Evolutionary conservation across 2,113 vertebrate species (phyloP), one percentile per base, ranked within the genome.

Genomic region (Calonectris borealis): DNA sequence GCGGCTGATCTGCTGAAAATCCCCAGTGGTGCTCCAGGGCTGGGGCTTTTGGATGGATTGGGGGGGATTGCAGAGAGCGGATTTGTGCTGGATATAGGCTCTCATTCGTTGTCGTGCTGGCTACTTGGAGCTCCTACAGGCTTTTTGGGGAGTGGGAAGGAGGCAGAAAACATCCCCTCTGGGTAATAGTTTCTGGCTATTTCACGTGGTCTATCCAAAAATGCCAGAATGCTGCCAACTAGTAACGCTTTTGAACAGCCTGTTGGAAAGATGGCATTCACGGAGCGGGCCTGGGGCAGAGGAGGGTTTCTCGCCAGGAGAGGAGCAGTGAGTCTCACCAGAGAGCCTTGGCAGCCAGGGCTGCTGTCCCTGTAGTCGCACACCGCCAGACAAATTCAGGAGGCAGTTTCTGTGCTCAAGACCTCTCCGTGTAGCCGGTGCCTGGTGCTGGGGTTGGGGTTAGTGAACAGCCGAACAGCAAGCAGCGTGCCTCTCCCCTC

Each of bases 51-150:
- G 51, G 42, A 5, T 27, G 49, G 42, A 10, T 20, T 38, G 7
- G 49, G 51, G 17, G 13, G 20, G 54, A 7, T 32, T 24, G 19
- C 10, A 25, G 71, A n/a, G 60, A 10, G 34, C 2, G 60, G 14
- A 4, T 40, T 62, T 58, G 55, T 58, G 84, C 61, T 51, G 49
- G 78, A 9, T 49, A 6, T 2, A 13, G 38, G 76, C 62, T 71
- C 36, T 27, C 5, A 2, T 17, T 60, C 34, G 0, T 20, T 42
- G 46, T 36, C 16, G 2, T 7, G 10, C 46, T 14, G 12, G 46
- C 52, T 83, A 4, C 77, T 61, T 64, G 73, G 25, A 88, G 72
- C 84, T 79, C 61, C 73, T 38, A 2, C 36, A 20, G 61, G 4
- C 34, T 46, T 72, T 24, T 0, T 1, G 21, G 49, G 54, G 40